Conservation (phyloP, 2,797 vertebrate genomes). For the Morelia viridis region DNA sequence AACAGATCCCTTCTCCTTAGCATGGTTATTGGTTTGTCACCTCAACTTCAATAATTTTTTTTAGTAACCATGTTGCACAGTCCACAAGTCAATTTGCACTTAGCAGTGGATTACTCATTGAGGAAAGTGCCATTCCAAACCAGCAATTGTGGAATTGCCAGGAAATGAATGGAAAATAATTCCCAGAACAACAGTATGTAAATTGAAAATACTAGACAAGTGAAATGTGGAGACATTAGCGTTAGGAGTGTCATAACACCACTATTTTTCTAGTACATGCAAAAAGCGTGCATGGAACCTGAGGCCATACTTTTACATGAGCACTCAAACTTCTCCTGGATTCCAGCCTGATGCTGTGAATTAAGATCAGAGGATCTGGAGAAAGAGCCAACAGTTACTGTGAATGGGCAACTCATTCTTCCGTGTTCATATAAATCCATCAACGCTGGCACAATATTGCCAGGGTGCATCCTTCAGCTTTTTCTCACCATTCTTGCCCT, state of each 20-base stretch:
- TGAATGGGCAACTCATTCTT: background rate
- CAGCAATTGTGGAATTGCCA: background rate
- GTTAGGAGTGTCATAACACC: background rate
- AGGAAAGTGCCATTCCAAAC: background rate
- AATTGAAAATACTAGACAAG: background rate
- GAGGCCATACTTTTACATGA: background rate
- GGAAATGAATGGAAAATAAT: slow-evolving; percentile 9
- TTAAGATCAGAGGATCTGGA: background rate
- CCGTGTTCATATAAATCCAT: background rate
- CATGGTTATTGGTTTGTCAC: background rate
- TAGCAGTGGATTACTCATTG: background rate
- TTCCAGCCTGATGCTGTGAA: background rate
- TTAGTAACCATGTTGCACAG: background rate
- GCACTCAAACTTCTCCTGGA: background rate
- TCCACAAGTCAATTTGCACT: background rate
- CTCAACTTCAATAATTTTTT: background rate
- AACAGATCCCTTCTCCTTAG: background rate
- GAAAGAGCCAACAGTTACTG: background rate
- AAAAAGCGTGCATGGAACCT: background rate
- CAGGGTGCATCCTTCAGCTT: background rate
- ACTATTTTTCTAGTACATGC: background rate
- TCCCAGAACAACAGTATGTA: background rate
- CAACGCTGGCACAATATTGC: no score
- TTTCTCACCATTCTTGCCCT: background rate
- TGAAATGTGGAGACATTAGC: background rate